phyloP scores from a whole-genome alignment of 2,888 invertebrate species.

The Silvanus unidentatus region DNA sequence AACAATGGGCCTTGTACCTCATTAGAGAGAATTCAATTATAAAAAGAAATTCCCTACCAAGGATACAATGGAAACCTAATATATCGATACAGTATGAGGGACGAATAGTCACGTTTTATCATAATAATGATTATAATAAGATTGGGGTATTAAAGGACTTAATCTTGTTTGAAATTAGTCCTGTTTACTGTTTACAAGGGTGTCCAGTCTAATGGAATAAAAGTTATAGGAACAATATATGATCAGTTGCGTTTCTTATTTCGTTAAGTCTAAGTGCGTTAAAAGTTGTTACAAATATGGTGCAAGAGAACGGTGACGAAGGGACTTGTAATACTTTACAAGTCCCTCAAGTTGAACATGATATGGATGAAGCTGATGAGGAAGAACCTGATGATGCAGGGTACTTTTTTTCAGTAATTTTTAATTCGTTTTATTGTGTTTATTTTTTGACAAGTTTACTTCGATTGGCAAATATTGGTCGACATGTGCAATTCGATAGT shows the following conservation, averaged over 20 bases:
- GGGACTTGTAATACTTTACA: background rate
- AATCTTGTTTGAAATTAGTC: conserved; percentile 20
- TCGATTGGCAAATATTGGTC: background rate
- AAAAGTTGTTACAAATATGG: background rate
- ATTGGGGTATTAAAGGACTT: conserved; percentile 20
- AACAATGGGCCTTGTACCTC: no score
- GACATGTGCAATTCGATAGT: background rate
- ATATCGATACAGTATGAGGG: no score
- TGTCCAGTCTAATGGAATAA: background rate
- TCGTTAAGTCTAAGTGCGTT: no score
- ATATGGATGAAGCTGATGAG: background rate
- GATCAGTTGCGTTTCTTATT: no score
- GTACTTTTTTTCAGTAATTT: background rate
- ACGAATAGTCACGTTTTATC: background rate
- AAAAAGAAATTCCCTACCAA: no score
- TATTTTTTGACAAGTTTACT: background rate
- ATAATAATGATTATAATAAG: conserved; percentile 16
- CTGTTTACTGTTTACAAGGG: conserved; percentile 17
- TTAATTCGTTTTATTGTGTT: background rate
- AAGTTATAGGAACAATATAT: no score
- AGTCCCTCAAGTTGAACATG: background rate
- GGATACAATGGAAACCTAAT: no score
- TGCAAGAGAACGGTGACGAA: background rate
- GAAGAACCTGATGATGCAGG: background rate
- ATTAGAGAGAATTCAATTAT: no score